Percentiles rank a stretch among this genome's conserved stretches.
Conservation (phyloP, 2,797 vertebrate genomes). For the Sorex maritimensis region DNA sequence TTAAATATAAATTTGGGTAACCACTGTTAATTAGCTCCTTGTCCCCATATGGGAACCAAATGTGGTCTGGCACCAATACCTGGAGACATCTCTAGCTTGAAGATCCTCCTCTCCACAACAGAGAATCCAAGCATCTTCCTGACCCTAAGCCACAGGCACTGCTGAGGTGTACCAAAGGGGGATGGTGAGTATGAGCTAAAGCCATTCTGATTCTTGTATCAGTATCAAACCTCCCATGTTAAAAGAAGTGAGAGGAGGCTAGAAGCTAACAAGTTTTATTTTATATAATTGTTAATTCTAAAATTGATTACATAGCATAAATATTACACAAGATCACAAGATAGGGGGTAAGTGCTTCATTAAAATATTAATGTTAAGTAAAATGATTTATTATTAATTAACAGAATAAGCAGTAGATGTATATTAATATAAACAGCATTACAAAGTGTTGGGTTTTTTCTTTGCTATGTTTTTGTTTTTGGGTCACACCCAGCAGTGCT, state of each 20-base stretch:
- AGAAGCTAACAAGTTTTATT: constrained; percentile 6
- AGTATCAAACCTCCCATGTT: constrained; percentile 24
- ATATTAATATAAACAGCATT: neutral
- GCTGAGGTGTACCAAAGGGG: constrained; percentile 59
- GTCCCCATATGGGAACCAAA: constrained; percentile 5
- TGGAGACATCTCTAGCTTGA: constrained; percentile 25
- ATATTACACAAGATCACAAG: constrained; percentile 15
- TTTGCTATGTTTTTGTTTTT: no score
- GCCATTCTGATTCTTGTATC: constrained; percentile 25
- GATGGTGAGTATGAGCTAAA: constrained; percentile 35
- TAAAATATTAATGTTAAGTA: constrained; percentile 41
- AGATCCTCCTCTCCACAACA: constrained; percentile 50
- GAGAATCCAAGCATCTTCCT: constrained; percentile 54
- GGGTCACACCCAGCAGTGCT: no score
- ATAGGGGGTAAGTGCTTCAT: constrained; percentile 1
- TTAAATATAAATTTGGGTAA: constrained; percentile 33
- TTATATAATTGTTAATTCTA: constrained; percentile 42
- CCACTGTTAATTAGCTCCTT: constrained; percentile 55
- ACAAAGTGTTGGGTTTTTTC: neutral
- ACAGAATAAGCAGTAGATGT: neutral
- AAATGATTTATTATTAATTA: neutral
- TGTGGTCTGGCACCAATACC: neutral
- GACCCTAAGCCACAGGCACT: constrained; percentile 34
- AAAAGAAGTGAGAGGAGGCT: constrained; percentile 19
- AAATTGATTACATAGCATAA: constrained; percentile 27